A percentile compares a stretch with the other conserved stretches of the same genome.
Evolutionary conservation across 2,888 invertebrate genomes (phyloP).

Genomic region (Girardia tigrina): DNA sequence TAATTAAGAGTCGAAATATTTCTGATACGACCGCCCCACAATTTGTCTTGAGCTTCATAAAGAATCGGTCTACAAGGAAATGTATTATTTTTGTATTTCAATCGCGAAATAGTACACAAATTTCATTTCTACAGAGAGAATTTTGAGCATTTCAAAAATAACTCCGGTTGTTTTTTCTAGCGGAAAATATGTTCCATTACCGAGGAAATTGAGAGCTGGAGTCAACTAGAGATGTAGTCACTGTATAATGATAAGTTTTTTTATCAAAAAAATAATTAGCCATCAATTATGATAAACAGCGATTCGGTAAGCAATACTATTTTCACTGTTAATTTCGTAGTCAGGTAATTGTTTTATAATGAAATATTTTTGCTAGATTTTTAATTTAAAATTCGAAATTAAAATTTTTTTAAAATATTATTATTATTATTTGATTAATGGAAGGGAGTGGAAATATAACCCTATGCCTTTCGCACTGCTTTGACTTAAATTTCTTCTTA

Average conservation of each 20-base stretch:
- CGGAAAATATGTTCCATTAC: background rate
- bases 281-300: too few relatives aligned
- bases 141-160: background rate
- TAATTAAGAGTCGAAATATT: background rate
- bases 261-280: too few relatives aligned
- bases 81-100: too few relatives aligned
- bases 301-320: background rate
- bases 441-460: too few relatives aligned
- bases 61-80: background rate
- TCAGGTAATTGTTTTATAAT: too few relatives aligned
- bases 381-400: background rate
- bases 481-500: too few relatives aligned
- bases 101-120: too few relatives aligned
- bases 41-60: background rate
- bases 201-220: background rate
- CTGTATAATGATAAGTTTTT: background rate
- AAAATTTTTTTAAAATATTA: background rate
- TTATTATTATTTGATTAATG: too few relatives aligned
- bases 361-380: background rate
- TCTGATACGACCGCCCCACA: background rate
- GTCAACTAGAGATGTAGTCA: background rate
- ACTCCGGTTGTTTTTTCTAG: background rate
- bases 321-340: background rate
- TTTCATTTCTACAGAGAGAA: background rate
- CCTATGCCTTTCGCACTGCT: too few relatives aligned